phyloP scores from a whole-genome alignment of 2,113 vertebrate species.

The Asarcornis scutulata region DNA sequence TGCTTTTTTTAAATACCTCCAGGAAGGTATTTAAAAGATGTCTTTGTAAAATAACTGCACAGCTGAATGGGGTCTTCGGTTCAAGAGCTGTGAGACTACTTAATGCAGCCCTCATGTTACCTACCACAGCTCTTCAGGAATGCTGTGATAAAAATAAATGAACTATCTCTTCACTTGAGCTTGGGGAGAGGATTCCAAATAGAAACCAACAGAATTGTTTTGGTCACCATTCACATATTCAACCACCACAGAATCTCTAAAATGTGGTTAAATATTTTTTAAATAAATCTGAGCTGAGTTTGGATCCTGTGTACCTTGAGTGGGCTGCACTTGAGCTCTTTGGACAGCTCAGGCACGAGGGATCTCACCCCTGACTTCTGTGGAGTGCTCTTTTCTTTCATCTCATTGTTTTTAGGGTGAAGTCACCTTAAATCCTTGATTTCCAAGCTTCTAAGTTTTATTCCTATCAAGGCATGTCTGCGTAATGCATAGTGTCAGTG shows the following conservation, averaged over 20 bases:
- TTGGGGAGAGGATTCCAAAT: background rate
- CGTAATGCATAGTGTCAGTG: accelerated
- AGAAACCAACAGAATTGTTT: background rate
- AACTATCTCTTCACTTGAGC: background rate
- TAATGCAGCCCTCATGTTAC: background rate
- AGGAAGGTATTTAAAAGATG: background rate
- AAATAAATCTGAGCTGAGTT: background rate
- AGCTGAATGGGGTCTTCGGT: background rate
- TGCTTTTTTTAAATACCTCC: background rate
- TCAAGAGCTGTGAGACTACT: background rate
- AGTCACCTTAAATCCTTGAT: background rate
- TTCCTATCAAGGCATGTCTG: background rate
- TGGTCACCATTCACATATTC: background rate
- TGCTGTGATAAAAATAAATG: background rate
- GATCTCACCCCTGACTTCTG: background rate
- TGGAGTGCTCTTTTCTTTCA: background rate
- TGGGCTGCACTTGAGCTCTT: background rate
- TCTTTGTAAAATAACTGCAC: background rate
- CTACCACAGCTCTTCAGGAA: background rate
- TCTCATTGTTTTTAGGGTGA: background rate
- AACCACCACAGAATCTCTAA: background rate
- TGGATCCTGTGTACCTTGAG: background rate
- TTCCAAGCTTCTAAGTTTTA: background rate
- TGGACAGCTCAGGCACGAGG: background rate
- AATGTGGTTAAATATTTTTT: background rate